phyloP scores from a whole-genome alignment of 2,797 vertebrate genomes.

The Malurus splendens region DNA sequence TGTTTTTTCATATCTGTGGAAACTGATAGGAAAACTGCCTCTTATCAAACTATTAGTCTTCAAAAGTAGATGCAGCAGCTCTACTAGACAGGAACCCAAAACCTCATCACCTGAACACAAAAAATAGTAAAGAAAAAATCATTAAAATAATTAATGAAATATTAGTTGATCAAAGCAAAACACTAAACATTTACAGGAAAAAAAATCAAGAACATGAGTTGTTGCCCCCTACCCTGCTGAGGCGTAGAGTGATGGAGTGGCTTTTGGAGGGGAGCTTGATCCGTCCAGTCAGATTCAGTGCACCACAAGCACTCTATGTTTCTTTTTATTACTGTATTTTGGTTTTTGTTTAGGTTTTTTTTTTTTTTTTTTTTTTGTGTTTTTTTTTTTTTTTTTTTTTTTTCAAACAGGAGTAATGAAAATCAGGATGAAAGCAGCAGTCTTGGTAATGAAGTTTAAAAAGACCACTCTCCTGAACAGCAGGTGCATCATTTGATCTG shows the following conservation, averaged over 20 bases:
- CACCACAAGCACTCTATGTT: neutral
- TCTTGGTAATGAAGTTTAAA: neutral
- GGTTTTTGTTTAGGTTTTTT: too few species aligned
- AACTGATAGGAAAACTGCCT: neutral
- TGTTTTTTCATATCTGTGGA: neutral
- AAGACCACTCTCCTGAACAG: neutral
- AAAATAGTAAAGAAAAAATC: neutral
- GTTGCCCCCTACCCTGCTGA: neutral
- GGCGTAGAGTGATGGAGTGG: neutral
- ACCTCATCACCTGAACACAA: neutral
- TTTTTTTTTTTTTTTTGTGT: too few species aligned
- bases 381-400: too few species aligned
- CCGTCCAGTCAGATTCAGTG: neutral
- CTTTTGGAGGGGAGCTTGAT: neutral
- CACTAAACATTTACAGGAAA: neutral
- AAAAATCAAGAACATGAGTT: neutral
- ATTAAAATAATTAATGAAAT: neutral
- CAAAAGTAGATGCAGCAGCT: neutral
- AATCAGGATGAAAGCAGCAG: neutral
- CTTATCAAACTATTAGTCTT: neutral
- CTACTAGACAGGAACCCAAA: neutral
- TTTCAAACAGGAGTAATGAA: neutral
- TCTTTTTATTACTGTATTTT: neutral
- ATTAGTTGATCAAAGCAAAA: neutral
- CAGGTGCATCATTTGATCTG: neutral